A percentile compares a stretch with the other conserved stretches of the same genome.
Conservation (phyloP, 1,140 invertebrate genomes). For the Pseudachorutes palmiensis region DNA sequence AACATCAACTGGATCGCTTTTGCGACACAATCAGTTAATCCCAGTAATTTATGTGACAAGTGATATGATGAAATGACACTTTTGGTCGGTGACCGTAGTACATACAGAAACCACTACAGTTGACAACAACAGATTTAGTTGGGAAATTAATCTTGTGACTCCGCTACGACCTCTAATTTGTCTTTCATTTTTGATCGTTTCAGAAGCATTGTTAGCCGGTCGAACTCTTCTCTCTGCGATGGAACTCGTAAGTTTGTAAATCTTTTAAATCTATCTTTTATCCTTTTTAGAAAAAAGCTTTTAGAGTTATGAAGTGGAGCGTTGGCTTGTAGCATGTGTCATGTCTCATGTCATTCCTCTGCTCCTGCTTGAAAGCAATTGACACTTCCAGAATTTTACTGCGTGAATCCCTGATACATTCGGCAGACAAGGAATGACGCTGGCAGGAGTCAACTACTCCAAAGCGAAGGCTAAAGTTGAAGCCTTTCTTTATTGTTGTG, state of each 20-base stretch:
- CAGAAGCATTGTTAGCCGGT: constrained; percentile 15
- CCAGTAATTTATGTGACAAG: constrained; percentile 7
- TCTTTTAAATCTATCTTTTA: not conserved
- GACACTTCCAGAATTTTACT: constrained; percentile 2
- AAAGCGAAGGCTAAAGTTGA: constrained; percentile 2
- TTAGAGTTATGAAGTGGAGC: not conserved
- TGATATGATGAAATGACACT: not conserved
- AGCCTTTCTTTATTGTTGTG: no score
- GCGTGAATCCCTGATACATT: not conserved
- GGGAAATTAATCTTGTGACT: no score
- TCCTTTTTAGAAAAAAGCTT: constrained; percentile 1
- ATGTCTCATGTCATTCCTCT: constrained; percentile 9
- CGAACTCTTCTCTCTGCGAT: constrained; percentile 10
- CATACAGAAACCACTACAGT: no score
- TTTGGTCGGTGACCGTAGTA: not conserved
- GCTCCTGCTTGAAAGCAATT: constrained; percentile 4
- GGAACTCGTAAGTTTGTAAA: constrained; percentile 16
- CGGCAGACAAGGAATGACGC: not conserved
- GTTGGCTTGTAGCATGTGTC: constrained; percentile 1
- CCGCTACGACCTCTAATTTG: not conserved
- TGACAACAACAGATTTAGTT: no score
- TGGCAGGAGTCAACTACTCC: not conserved
- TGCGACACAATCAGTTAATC: constrained; percentile 10
- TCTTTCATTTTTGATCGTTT: constrained; percentile 3
- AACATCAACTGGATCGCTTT: no score